These are phyloP conservation scores for Macrochelys suwanniensis DNA, from an alignment of 2,797 vertebrate genomes.

Conservation along the genomic window DNA sequence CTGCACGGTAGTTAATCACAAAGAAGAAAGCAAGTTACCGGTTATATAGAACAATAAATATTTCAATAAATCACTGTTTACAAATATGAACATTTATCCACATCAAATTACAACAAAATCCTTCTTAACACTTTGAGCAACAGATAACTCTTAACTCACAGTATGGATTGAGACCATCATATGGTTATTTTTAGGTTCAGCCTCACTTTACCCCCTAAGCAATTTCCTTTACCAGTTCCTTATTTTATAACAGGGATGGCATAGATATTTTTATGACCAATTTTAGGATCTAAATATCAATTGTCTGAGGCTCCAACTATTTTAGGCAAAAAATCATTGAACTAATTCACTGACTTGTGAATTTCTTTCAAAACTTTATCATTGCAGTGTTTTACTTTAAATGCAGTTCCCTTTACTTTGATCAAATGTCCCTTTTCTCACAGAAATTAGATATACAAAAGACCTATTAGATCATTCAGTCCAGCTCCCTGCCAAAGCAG, in stretches of 20 bases:
- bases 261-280: not conserved
- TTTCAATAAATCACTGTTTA: slow-evolving; percentile 14
- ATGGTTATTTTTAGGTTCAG: rapidly evolving
- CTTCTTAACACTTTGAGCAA: not conserved
- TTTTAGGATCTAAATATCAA: not conserved
- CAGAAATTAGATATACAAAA: not conserved
- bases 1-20: not conserved
- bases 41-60: not conserved
- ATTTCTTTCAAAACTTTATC: not conserved
- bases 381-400: not conserved
- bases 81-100: not conserved
- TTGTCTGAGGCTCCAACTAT: not conserved
- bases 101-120: not conserved
- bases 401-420: not conserved
- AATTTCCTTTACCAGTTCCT: not conserved
- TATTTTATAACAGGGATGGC: not conserved
- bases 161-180: not conserved
- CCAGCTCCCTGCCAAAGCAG: not conserved
- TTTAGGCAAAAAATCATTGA: not conserved
- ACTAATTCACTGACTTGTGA: not conserved
- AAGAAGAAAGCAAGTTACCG: not conserved
- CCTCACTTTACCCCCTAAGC: not conserved
- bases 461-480: not conserved
- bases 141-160: not conserved
- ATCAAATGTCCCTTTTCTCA: not conserved